A percentile compares a stretch with the other conserved stretches of the same genome.
These are phyloP conservation scores for Escarpia spicata DNA, from an alignment of 2,888 invertebrate species.

Conservation along the genomic window DNA sequence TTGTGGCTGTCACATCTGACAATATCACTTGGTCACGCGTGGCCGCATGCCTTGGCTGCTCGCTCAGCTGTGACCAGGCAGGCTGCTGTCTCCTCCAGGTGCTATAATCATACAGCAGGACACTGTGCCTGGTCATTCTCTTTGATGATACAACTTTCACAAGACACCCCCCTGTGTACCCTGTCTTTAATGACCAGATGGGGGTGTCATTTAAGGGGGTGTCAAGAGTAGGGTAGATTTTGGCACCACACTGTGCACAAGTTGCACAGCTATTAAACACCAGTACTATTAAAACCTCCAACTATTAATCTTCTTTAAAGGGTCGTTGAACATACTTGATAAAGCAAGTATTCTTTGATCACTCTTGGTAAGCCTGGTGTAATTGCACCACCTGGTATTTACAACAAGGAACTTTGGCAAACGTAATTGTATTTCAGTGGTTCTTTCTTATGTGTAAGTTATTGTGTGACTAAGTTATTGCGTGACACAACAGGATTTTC, in stretches of 20 bases:
- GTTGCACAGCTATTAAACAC: neutral
- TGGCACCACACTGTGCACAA: neutral
- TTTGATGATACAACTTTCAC: slow-evolving; percentile 11
- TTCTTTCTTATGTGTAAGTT: neutral
- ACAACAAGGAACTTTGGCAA: neutral
- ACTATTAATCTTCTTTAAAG: neutral
- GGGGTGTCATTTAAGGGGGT: neutral
- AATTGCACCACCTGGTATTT: neutral
- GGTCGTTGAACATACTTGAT: neutral
- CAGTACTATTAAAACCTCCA: neutral
- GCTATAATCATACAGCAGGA: neutral
- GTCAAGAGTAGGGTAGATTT: neutral
- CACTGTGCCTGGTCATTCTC: neutral
- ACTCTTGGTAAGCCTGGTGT: neutral
- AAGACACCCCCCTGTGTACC: neutral
- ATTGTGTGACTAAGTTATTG: neutral
- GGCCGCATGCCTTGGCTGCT: neutral
- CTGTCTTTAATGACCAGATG: neutral
- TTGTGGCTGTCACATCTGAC: slow-evolving; percentile 6
- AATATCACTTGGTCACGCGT: slow-evolving; percentile 16
- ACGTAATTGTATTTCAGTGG: neutral
- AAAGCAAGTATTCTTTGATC: neutral
- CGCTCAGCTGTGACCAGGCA: neutral
- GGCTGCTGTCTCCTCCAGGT: neutral
- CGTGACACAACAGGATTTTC: neutral